Conservation (phyloP, 2,797 vertebrate genomes). For the Mormyrops attenuatus region DNA sequence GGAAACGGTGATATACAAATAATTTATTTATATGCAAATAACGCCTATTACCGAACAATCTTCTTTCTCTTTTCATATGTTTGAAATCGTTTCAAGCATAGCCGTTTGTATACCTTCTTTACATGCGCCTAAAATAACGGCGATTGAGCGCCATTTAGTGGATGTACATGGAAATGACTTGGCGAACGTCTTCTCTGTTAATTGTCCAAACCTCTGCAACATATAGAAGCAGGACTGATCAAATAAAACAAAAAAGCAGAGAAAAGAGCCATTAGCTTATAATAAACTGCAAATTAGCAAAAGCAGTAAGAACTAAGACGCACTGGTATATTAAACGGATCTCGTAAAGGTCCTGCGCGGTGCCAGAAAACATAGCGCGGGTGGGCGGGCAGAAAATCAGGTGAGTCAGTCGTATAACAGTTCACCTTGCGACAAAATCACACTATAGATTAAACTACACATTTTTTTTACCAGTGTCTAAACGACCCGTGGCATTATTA, state of each 20-base stretch:
- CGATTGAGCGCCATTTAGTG: constrained; percentile 1
- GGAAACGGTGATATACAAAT: neutral
- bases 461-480: neutral
- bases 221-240: neutral
- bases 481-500: neutral
- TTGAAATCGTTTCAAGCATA: neutral
- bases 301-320: neutral
- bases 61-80: neutral
- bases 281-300: neutral
- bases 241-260: neutral
- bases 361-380: neutral
- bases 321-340: neutral
- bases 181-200: neutral
- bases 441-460: neutral
- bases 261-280: neutral
- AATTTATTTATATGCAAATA: neutral
- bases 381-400: neutral
- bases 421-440: neutral
- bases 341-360: neutral
- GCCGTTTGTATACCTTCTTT: neutral
- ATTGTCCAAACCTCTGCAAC: neutral
- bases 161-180: neutral
- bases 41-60: neutral
- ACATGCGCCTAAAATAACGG: constrained; percentile 7
- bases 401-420: neutral